A percentile compares a stretch with the other conserved stretches of the same genome.
phyloP scores from a whole-genome alignment of 2,113 vertebrate species.

The Cyprinus carpio region DNA sequence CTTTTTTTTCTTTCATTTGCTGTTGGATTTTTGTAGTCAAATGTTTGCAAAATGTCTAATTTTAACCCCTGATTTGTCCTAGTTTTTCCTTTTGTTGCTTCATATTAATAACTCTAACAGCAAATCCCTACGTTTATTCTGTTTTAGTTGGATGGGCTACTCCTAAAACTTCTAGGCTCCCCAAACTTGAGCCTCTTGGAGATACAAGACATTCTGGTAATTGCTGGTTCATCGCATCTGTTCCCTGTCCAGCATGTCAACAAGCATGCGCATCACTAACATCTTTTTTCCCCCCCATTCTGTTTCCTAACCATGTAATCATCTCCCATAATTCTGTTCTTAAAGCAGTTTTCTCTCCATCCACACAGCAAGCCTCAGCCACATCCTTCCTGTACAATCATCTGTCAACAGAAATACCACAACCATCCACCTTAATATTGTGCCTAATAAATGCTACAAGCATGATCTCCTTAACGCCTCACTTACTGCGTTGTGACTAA shows the following conservation, averaged over 20 bases:
- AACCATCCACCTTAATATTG: not conserved
- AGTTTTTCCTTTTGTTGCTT: conserved; percentile 6
- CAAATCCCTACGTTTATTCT: conserved; percentile 31
- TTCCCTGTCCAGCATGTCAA: conserved; percentile 47
- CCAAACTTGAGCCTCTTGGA: conserved; percentile 77
- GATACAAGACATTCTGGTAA: conserved; percentile 76
- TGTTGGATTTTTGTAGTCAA: not conserved
- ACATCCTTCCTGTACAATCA: conserved; percentile 6
- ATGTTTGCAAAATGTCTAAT: not conserved
- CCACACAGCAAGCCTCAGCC: conserved; percentile 30
- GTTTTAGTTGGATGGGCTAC: conserved; percentile 80
- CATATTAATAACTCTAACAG: conserved; percentile 5
- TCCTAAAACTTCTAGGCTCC: conserved; percentile 77
- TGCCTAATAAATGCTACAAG: not conserved
- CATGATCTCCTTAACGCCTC: conserved; percentile 7
- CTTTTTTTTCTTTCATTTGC: not conserved
- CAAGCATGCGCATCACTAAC: conserved; percentile 8
- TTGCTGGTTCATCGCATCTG: conserved; percentile 21
- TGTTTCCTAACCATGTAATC: conserved; percentile 15
- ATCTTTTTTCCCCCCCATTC: not conserved
- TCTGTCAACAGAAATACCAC: conserved; percentile 10
- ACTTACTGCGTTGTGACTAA: not conserved
- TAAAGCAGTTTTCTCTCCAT: conserved; percentile 11
- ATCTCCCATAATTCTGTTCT: not conserved
- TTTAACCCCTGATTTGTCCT: not conserved